phyloP scores from a whole-genome alignment of 2,888 invertebrate species.

The Orthosia incerta region DNA sequence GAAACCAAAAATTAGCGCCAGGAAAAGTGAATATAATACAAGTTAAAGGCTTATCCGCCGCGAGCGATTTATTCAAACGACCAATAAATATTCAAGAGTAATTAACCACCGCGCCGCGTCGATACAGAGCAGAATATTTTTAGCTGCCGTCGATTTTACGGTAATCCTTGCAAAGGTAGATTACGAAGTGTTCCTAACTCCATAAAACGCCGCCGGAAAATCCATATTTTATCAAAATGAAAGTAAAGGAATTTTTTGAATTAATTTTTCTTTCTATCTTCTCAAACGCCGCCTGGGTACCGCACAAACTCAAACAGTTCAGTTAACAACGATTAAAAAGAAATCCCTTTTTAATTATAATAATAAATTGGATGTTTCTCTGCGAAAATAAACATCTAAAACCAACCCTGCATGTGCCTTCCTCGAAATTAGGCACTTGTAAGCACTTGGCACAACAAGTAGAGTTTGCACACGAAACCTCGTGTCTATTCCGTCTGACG shows the following conservation, averaged over 20 bases:
- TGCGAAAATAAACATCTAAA: conserved; percentile 53
- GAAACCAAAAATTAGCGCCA: conserved; percentile 75
- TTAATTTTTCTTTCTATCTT: conserved; percentile 67
- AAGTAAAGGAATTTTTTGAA: conserved; percentile 70
- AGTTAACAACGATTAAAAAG: conserved; percentile 47
- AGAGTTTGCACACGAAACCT: conserved; percentile 75
- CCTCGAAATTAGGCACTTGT: conserved; percentile 72
- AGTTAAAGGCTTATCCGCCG: conserved; percentile 86
- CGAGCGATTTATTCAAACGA: conserved; percentile 89
- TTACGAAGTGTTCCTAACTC: conserved; percentile 84
- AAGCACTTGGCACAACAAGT: conserved; percentile 74
- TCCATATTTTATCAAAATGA: conserved; percentile 75
- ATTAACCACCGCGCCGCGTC: conserved; percentile 85
- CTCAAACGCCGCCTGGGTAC: conserved; percentile 58
- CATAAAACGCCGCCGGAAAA: conserved; percentile 76
- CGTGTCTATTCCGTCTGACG: conserved; percentile 76
- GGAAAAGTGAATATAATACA: conserved; percentile 84
- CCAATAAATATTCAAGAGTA: conserved; percentile 90
- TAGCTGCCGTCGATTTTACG: conserved; percentile 84
- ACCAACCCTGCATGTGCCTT: conserved; percentile 41
- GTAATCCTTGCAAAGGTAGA: conserved; percentile 86
- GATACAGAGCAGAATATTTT: conserved; percentile 85
- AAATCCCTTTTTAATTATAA: conserved; percentile 34
- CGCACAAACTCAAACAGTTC: conserved; percentile 56
- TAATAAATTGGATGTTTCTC: conserved; percentile 31